These are phyloP conservation scores for Conops quadrifasciatus DNA, from an alignment of 2,888 invertebrate genomes.

Conservation along the genomic window DNA sequence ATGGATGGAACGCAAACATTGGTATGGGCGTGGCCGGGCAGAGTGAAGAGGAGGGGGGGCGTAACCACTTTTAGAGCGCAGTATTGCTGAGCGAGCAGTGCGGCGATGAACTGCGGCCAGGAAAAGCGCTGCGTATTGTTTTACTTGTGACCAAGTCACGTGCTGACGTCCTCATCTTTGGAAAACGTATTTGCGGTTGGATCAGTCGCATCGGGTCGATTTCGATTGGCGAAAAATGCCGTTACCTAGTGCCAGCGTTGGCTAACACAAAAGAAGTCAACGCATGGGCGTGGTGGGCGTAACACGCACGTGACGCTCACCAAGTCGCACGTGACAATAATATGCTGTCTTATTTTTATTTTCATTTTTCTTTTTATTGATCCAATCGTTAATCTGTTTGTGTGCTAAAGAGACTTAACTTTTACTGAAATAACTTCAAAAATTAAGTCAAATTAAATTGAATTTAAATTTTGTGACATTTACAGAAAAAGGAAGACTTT, in stretches of 20 bases:
- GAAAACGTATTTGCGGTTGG: conserved; percentile 31
- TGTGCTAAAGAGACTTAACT: too few species aligned
- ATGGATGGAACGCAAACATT: neutral
- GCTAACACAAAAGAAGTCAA: neutral
- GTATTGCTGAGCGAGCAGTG: conserved; percentile 23
- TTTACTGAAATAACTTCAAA: too few species aligned
- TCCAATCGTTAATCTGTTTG: too few species aligned
- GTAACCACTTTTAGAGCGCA: conserved; percentile 20
- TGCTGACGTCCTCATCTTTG: conserved; percentile 27
- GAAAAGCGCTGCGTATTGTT: neutral
- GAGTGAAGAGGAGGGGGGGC: too few species aligned
- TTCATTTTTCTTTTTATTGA: too few species aligned
- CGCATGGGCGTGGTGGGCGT: too few species aligned
- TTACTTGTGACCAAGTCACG: conserved; percentile 33
- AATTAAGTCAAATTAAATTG: too few species aligned
- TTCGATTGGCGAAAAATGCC: neutral
- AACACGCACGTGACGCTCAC: too few species aligned
- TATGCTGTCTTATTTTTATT: too few species aligned
- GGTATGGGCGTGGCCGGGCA: neutral
- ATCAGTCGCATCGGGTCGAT: neutral
- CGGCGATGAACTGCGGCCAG: conserved; percentile 20
- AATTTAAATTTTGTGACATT: too few species aligned
- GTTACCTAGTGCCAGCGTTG: neutral
- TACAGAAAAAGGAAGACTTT: too few species aligned
- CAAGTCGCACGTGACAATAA: too few species aligned